Conservation (phyloP, 2,797 vertebrate genomes). For the Semotilus atromaculatus region DNA sequence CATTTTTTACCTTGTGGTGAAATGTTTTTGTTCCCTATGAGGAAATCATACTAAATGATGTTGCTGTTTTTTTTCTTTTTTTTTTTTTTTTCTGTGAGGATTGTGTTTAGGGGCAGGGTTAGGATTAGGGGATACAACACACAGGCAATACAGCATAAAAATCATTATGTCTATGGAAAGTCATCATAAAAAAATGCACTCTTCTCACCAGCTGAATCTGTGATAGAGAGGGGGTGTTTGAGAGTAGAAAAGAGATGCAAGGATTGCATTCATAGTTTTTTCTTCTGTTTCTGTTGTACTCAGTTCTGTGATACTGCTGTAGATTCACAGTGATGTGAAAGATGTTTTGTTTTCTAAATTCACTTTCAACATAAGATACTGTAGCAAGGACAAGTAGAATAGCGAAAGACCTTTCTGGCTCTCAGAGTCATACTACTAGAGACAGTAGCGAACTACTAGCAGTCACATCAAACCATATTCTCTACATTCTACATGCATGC, state of each 20-base stretch:
- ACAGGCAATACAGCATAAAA: too few species aligned
- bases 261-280: not conserved
- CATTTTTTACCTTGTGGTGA: not conserved
- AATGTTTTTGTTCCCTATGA: not conserved
- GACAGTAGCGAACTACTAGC: not conserved
- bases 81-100: too few species aligned
- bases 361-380: not conserved
- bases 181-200: not conserved
- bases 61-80: too few species aligned
- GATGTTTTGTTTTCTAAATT: not conserved
- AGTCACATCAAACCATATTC: not conserved
- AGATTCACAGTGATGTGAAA: not conserved
- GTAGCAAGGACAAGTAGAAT: not conserved
- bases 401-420: not conserved
- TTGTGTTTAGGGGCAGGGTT: not conserved
- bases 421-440: not conserved
- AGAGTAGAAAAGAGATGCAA: not conserved
- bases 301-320: too few species aligned
- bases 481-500: not conserved
- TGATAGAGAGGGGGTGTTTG: not conserved
- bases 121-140: not conserved
- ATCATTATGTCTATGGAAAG: not conserved
- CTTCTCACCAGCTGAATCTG: conserved; percentile 9
- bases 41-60: not conserved
- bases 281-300: not conserved